These are phyloP conservation scores for Grammomys surdaster DNA, from an alignment of 2,113 vertebrate genomes.

Conservation along the genomic window DNA sequence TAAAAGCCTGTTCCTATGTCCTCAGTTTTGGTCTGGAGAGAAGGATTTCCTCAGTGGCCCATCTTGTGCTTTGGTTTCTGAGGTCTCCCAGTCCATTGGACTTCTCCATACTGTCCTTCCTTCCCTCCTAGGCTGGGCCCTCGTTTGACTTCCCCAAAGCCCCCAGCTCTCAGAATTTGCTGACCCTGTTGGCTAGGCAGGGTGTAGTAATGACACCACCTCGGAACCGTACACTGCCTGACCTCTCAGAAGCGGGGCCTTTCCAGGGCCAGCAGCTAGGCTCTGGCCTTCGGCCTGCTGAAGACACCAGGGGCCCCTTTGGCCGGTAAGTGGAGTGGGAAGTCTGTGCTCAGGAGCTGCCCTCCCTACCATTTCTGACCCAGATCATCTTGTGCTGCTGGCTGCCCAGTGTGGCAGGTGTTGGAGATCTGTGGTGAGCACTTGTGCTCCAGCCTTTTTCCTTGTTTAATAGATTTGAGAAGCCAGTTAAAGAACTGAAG, in stretches of 20 bases:
- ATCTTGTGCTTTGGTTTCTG: background rate
- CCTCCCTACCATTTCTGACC: background rate
- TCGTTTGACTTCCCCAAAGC: slow-evolving; percentile 94
- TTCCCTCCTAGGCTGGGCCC: slow-evolving; percentile 87
- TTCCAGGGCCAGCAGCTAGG: slow-evolving; percentile 86
- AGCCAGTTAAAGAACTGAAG: background rate
- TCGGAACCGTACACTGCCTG: slow-evolving; percentile 89
- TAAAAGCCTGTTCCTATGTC: background rate
- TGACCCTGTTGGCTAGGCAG: slow-evolving; percentile 94
- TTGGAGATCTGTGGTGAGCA: background rate
- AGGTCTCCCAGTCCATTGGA: background rate
- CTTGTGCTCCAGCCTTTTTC: background rate
- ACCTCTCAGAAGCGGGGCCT: slow-evolving; percentile 89
- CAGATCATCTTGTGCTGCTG: background rate
- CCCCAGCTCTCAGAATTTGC: slow-evolving; percentile 95
- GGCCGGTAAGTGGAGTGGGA: slow-evolving; percentile 86
- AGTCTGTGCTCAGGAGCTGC: background rate
- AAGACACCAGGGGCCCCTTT: slow-evolving; percentile 88
- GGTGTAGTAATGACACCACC: slow-evolving; percentile 88
- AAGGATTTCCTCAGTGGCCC: background rate
- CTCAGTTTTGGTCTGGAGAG: background rate
- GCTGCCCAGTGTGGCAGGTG: background rate
- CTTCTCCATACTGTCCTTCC: background rate
- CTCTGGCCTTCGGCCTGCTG: slow-evolving; percentile 83
- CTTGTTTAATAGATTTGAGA: background rate